Evolutionary conservation across 2,888 invertebrate species (phyloP).

Genomic region (Cephus runcator): DNA sequence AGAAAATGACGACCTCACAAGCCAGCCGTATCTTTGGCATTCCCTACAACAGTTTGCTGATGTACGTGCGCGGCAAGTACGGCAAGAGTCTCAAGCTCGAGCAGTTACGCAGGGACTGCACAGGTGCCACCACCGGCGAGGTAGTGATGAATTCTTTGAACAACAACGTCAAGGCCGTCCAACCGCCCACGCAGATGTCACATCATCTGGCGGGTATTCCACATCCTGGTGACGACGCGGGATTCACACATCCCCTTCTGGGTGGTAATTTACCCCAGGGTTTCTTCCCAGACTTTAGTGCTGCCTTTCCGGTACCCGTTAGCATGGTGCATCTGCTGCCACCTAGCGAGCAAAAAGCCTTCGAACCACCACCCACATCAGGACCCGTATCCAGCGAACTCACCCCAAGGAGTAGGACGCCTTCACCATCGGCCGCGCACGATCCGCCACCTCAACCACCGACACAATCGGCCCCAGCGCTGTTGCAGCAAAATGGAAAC

Average conservation of each 20-base stretch:
- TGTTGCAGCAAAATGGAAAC: constrained; percentile 83
- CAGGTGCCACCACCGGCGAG: constrained; percentile 81
- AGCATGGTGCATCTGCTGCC: constrained; percentile 87
- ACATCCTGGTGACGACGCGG: constrained; percentile 46
- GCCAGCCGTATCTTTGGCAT: constrained; percentile 91
- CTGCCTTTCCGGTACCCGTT: constrained; percentile 84
- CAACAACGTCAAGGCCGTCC: constrained; percentile 70
- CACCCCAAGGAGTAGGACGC: constrained; percentile 44
- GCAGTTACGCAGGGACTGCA: constrained; percentile 88
- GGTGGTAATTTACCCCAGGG: constrained; percentile 72
- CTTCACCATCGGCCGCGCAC: constrained; percentile 51
- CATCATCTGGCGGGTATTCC: constrained; percentile 49
- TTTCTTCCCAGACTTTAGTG: constrained; percentile 84
- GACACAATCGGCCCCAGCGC: constrained; percentile 70
- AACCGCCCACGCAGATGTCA: constrained; percentile 46
- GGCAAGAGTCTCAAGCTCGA: constrained; percentile 92
- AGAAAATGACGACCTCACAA: constrained; percentile 93
- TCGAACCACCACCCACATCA: constrained; percentile 66
- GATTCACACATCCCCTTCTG: constrained; percentile 54
- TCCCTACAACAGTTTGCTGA: constrained; percentile 90
- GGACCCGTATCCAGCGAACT: constrained; percentile 28
- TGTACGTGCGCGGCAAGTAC: constrained; percentile 93
- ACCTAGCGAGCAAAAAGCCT: constrained; percentile 80
- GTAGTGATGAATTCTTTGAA: constrained; percentile 68
- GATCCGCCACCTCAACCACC: constrained; percentile 69